Conservation (phyloP, 2,888 invertebrate genomes). For the Sinelater perroti region DNA sequence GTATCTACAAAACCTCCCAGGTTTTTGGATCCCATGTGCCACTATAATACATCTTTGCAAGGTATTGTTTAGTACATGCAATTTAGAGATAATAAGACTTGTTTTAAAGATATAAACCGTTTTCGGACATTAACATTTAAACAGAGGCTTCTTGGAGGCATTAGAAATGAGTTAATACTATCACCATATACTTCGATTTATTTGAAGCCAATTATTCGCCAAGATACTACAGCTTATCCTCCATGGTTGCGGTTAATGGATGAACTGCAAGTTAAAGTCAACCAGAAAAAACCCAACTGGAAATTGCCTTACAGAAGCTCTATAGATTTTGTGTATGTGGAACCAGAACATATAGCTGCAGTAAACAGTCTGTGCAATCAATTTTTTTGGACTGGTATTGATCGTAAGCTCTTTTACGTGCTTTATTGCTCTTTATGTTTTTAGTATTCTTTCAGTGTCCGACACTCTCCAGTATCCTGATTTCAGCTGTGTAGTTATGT, state of each 20-base stretch:
- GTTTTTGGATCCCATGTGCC: conserved; percentile 53
- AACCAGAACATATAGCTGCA: conserved; percentile 87
- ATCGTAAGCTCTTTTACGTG: conserved; percentile 70
- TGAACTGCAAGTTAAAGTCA: conserved; percentile 67
- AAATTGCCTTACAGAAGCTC: conserved; percentile 63
- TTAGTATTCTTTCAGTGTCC: conserved; percentile 71
- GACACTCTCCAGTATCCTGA: conserved; percentile 92
- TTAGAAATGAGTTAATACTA: conserved; percentile 62
- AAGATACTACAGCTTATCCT: conserved; percentile 73
- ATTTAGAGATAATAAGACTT: conserved; percentile 4
- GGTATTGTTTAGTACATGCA: conserved; percentile 45
- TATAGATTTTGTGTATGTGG: conserved; percentile 87
- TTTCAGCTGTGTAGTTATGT: conserved; percentile 87
- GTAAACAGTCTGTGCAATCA: conserved; percentile 84
- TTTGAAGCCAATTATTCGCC: conserved; percentile 84
- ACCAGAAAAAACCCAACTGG: conserved; percentile 54
- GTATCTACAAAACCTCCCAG: conserved; percentile 10
- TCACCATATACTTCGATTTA: conserved; percentile 76
- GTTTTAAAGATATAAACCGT: conserved; percentile 10
- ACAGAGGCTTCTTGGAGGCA: conserved; percentile 53
- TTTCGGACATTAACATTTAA: conserved; percentile 14
- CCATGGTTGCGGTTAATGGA: conserved; percentile 76
- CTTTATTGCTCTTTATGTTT: too few relatives aligned
- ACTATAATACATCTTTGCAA: conserved; percentile 57
- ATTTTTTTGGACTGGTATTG: conserved; percentile 93